Conservation (phyloP, 2,797 vertebrate species). For the Microctenopoma stevenorrisi region DNA sequence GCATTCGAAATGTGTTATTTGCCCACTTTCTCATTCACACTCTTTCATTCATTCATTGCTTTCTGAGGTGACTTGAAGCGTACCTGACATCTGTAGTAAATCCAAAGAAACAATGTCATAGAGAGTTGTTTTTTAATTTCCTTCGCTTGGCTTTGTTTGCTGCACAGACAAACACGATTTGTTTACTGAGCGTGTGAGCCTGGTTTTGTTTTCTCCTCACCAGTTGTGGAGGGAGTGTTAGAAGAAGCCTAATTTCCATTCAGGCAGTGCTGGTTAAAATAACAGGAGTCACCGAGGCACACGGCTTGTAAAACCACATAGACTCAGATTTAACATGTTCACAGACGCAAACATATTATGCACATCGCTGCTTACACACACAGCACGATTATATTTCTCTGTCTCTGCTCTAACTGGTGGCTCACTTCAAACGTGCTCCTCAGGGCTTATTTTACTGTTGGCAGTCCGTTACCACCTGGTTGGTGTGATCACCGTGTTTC, state of each 20-base stretch:
- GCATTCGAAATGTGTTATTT: too few species aligned
- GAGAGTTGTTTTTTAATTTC: constrained; percentile 38
- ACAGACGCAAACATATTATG: constrained; percentile 14
- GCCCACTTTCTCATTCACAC: not conserved
- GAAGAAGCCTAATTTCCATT: constrained; percentile 35
- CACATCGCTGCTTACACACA: constrained; percentile 7
- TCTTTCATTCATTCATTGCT: not conserved
- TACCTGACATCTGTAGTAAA: constrained; percentile 19
- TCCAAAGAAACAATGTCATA: constrained; percentile 38
- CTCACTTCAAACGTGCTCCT: constrained; percentile 24
- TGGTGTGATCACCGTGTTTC: constrained; percentile 70
- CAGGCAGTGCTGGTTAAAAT: constrained; percentile 43
- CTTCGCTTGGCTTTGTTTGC: not conserved
- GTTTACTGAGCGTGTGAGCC: constrained; percentile 1
- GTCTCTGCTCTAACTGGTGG: constrained; percentile 23
- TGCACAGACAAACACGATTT: constrained; percentile 5
- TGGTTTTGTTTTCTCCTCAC: constrained; percentile 6
- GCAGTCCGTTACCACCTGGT: constrained; percentile 49
- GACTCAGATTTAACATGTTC: constrained; percentile 46
- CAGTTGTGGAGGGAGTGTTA: constrained; percentile 6
- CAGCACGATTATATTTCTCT: constrained; percentile 25
- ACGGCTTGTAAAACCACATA: constrained; percentile 48
- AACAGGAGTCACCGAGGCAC: constrained; percentile 51
- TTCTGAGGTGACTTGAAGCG: constrained; percentile 3
- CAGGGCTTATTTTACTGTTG: constrained; percentile 33